Evolutionary conservation across 2,888 invertebrate genomes (phyloP).

Genomic region (Lypha dubia): DNA sequence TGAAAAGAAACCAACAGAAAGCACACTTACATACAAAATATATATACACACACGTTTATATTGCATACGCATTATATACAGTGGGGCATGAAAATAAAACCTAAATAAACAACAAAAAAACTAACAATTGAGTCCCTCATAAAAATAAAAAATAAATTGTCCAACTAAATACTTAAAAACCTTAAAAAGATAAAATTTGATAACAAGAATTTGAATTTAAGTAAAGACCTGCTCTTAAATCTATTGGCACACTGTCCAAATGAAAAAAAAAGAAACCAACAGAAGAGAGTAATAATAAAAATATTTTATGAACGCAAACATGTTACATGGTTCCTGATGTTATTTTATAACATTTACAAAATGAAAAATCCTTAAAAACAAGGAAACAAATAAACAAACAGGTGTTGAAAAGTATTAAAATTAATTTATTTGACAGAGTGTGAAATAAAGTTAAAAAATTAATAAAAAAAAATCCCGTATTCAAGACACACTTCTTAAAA

Average conservation of each 20-base stretch:
- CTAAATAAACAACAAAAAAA: too few species aligned
- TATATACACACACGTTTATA: neutral
- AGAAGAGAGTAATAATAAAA: conserved; percentile 5
- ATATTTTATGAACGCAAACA: conserved; percentile 48
- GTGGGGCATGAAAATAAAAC: neutral
- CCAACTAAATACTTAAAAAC: too few species aligned
- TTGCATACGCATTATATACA: conserved; percentile 17
- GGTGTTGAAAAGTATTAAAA: conserved; percentile 58
- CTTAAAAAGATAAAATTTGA: too few species aligned
- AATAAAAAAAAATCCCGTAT: conserved; percentile 22
- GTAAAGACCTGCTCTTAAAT: too few species aligned
- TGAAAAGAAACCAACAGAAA: neutral
- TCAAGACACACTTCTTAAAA: neutral
- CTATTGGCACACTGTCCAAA: neutral
- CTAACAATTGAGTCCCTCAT: too few species aligned
- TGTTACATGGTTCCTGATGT: neutral
- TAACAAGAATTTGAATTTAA: too few species aligned
- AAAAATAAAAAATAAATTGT: too few species aligned
- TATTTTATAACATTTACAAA: conserved; percentile 11
- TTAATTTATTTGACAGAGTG: conserved; percentile 62
- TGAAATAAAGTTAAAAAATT: conserved; percentile 17
- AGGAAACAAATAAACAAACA: conserved; percentile 11
- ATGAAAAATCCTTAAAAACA: conserved; percentile 54
- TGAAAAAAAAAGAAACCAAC: neutral
- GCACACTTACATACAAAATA: neutral